phyloP scores from a whole-genome alignment of 53 echinoderm and acorn worm genomes.

The Paracentrotus lividus region DNA sequence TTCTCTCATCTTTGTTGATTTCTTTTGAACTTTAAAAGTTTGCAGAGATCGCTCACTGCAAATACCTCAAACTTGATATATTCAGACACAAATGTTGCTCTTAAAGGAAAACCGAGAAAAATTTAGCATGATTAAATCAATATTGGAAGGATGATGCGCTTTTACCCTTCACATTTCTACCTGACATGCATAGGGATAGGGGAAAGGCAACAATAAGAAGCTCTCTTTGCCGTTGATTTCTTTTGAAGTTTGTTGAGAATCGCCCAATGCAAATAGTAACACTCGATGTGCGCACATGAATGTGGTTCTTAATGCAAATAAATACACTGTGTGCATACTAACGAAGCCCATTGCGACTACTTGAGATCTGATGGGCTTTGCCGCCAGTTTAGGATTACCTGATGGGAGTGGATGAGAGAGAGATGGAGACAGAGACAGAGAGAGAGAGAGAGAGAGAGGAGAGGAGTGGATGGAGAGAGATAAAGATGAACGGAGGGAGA shows the following conservation, averaged over 20 bases:
- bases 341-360: conserved; percentile 23
- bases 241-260: conserved; percentile 38
- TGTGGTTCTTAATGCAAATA: conserved; percentile 41
- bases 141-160: too few relatives aligned
- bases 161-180: too few relatives aligned
- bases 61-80: too few relatives aligned
- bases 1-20: too few relatives aligned
- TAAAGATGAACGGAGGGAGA: not conserved
- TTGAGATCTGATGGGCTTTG: conserved; percentile 10
- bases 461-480: too few relatives aligned
- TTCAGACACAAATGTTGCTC: too few relatives aligned
- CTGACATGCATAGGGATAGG: too few relatives aligned
- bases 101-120: too few relatives aligned
- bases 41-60: too few relatives aligned
- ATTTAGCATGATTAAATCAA: too few relatives aligned
- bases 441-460: not conserved
- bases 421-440: not conserved
- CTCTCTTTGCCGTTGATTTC: not conserved
- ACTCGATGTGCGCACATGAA: conserved; percentile 19
- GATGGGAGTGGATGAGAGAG: not conserved
- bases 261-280: not conserved
- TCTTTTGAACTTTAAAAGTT: too few relatives aligned
- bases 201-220: too few relatives aligned
- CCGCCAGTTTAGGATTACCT: not conserved
- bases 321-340: conserved; percentile 30